These are phyloP conservation scores for Eulimnadia texana DNA, from an alignment of 1,140 invertebrate species.

Conservation along the genomic window DNA sequence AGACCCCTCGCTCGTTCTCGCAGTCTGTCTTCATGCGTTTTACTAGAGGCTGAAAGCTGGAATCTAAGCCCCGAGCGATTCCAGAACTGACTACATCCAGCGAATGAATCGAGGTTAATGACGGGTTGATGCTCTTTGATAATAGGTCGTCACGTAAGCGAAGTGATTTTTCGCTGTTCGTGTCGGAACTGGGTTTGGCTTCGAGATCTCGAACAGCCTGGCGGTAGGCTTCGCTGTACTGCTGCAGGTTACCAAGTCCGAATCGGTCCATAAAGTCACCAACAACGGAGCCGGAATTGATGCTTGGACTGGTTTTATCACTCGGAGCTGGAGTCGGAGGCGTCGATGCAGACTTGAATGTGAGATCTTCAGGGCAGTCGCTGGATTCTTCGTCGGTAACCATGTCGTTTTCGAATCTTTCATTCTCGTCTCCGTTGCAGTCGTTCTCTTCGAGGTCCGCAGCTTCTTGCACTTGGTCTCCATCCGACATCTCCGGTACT, in stretches of 20 bases:
- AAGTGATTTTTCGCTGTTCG: slow-evolving; percentile 38
- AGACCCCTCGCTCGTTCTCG: slow-evolving; percentile 20
- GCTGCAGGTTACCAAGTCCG: slow-evolving; percentile 80
- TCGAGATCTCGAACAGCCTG: slow-evolving; percentile 87
- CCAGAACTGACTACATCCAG: slow-evolving; percentile 25
- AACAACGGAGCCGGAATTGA: slow-evolving; percentile 45
- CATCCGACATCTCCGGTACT: slow-evolving; percentile 59
- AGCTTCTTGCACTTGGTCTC: slow-evolving; percentile 23
- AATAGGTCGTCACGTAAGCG: slow-evolving; percentile 52
- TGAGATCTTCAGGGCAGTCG: slow-evolving; percentile 72
- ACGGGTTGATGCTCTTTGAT: slow-evolving; percentile 10
- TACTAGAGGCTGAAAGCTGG: neutral
- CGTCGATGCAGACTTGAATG: slow-evolving; percentile 34
- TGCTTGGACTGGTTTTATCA: slow-evolving; percentile 17
- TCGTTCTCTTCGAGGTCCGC: slow-evolving; percentile 28
- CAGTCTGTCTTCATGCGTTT: slow-evolving; percentile 14
- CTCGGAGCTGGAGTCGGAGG: slow-evolving; percentile 30
- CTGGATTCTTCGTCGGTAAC: slow-evolving; percentile 31
- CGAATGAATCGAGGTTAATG: slow-evolving; percentile 23
- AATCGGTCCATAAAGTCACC: slow-evolving; percentile 94
- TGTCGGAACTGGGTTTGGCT: slow-evolving; percentile 79
- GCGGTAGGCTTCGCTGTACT: slow-evolving; percentile 58
- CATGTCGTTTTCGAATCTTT: slow-evolving; percentile 34
- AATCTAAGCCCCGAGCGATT: slow-evolving; percentile 19
- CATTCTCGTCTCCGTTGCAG: slow-evolving; percentile 36